Evolutionary conservation across 2,888 invertebrate species (phyloP).

Genomic region (Alcis repandata): DNA sequence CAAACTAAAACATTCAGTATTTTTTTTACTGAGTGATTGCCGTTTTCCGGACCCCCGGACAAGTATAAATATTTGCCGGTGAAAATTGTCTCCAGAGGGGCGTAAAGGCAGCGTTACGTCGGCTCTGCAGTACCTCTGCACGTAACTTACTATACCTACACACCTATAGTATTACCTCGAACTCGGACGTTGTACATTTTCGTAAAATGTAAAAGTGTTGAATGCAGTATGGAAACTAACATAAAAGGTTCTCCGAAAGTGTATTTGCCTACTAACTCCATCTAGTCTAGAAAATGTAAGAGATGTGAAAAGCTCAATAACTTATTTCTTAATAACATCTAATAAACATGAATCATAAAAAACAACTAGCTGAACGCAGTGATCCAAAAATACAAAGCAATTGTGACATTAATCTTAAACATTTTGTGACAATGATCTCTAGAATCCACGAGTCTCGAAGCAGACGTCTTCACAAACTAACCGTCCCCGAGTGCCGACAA

Average conservation of each 20-base stretch:
- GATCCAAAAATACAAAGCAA: background rate
- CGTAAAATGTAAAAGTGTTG: background rate
- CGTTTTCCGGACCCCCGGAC: slow-evolving; percentile 5
- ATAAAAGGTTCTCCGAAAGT: background rate
- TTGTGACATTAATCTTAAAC: background rate
- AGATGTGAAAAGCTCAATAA: no score
- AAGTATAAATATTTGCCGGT: slow-evolving; percentile 23
- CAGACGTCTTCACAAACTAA: slow-evolving; percentile 1
- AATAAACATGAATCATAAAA: no score
- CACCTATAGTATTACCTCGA: background rate
- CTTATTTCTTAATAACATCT: no score
- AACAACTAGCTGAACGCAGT: no score
- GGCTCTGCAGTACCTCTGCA: slow-evolving; percentile 7
- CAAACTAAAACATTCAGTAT: background rate
- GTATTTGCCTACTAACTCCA: background rate
- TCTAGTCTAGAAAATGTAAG: no score
- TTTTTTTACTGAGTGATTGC: background rate
- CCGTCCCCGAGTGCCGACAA: slow-evolving; percentile 2
- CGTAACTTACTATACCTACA: slow-evolving; percentile 18
- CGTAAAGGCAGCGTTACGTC: slow-evolving; percentile 26
- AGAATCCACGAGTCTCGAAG: background rate
- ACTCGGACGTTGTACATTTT: background rate
- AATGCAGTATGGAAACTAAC: background rate
- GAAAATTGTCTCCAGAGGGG: slow-evolving; percentile 30
- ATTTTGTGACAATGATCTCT: background rate